Base-by-base conservation (phyloP, 2,888 invertebrate species). In the Mythimna loreyi region DNA sequence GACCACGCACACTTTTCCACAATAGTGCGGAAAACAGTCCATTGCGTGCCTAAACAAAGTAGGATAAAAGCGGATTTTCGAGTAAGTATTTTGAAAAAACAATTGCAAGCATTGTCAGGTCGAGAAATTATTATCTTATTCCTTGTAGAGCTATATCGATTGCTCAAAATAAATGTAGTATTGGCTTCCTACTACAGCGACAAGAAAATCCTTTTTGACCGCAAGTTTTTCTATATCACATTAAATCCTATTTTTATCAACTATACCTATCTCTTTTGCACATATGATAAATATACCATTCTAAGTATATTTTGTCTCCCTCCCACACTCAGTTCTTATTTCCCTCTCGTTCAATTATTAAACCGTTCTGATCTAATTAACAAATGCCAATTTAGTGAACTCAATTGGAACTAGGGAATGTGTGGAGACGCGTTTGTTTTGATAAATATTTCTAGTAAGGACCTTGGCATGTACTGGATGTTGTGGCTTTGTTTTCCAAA, bases 311-410 rank as follows among this genome's bases (percentile, higher is more conserved):
- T 66, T 36, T 65, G 57, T 82, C 84, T 72, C 81, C 16, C 53
- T 85, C 81, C 3, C 73, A 28, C 81, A 36, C 43, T 43, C 13
- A 45, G 71, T 70, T 61, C 60, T 65, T 60, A 63, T 66, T 68
- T 76, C 72, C 75, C 79, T 75, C 82, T 67, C 67, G 85, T 85
- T 85, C 86, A 88, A 89, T 90, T 90, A 90, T 87, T 86, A 89
- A 87, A 86, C 84, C 87, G 88, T 88, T 88, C 88, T 88, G 88
- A 89, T 91, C 91, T 91, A 90, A 91, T 91, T 90, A 91, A 87
- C 90, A 88, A 89, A 90, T 87, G 86, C 85, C 90, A 90, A 89
- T 90, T 90, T 90, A 86, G 88, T 87, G 81, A 81, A 85, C 85
- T 83, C 83, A 79, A 85, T 85, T 80, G 75, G 64, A 81, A 86